These are phyloP conservation scores for Notothenia coriiceps DNA, from an alignment of 2,113 vertebrate genomes.

Conservation along the genomic window DNA sequence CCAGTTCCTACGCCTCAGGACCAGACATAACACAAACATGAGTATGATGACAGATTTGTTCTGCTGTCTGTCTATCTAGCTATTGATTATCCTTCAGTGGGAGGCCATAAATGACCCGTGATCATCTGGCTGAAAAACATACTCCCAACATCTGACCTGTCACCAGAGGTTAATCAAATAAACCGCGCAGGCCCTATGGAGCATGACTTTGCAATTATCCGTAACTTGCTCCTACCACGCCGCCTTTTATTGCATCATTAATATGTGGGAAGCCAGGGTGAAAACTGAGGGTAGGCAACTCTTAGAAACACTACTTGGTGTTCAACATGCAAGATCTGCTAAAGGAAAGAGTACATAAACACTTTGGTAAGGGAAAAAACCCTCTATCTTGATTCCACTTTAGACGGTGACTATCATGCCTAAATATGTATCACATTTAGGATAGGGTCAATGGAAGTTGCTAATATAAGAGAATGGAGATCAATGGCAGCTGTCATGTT, in stretches of 20 bases:
- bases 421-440: constrained; percentile 20
- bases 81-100: constrained; percentile 57
- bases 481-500: not conserved
- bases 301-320: constrained; percentile 3
- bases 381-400: not conserved
- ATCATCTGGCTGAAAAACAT: constrained; percentile 58
- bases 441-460: not conserved
- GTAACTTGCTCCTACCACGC: constrained; percentile 54
- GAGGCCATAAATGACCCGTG: constrained; percentile 62
- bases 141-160: constrained; percentile 65
- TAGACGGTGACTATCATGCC: not conserved
- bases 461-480: not conserved
- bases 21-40: constrained; percentile 75
- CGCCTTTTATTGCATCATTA: constrained; percentile 60
- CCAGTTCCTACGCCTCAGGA: constrained; percentile 30
- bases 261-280: constrained; percentile 31
- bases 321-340: not conserved
- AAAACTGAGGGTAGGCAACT: constrained; percentile 15
- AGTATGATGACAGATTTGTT: constrained; percentile 50
- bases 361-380: not conserved
- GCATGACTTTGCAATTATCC: constrained; percentile 68
- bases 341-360: not conserved
- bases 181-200: constrained; percentile 39
- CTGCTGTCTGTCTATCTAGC: constrained; percentile 43
- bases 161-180: constrained; percentile 70